Conservation (phyloP, 2,113 vertebrate genomes). For the Gymnogyps californianus region DNA sequence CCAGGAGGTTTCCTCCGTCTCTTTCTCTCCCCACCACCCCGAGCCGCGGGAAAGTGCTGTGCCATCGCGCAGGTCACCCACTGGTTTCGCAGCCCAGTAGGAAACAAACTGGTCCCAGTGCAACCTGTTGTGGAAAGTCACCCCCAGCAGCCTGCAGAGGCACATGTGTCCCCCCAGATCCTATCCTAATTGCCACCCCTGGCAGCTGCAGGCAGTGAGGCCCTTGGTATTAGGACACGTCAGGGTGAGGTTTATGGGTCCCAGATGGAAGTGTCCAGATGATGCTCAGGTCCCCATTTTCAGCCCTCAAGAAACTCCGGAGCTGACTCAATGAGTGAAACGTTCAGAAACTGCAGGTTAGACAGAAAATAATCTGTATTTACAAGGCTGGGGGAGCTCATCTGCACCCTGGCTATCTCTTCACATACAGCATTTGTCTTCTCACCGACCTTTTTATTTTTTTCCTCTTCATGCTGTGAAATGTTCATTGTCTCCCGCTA, state of each 20-base stretch:
- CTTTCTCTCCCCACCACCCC: neutral
- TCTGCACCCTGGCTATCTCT: neutral
- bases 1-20: neutral
- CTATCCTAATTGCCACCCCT: neutral
- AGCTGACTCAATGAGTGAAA: neutral
- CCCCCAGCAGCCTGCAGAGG: neutral
- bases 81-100: neutral
- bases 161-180: accelerated
- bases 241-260: neutral
- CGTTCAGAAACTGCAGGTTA: neutral
- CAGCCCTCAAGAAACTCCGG: neutral
- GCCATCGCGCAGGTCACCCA: neutral
- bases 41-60: accelerated
- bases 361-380: constrained; percentile 29
- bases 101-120: neutral
- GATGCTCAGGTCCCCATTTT: neutral
- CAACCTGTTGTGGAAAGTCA: accelerated
- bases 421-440: neutral
- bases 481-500: constrained; percentile 64
- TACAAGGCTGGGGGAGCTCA: neutral
- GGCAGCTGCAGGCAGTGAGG: neutral
- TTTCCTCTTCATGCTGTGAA: constrained; percentile 53
- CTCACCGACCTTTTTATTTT: neutral
- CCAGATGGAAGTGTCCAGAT: neutral
- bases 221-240: neutral